Base-by-base conservation (phyloP, 2,113 vertebrate genomes). In the Platysternon megacephalum region DNA sequence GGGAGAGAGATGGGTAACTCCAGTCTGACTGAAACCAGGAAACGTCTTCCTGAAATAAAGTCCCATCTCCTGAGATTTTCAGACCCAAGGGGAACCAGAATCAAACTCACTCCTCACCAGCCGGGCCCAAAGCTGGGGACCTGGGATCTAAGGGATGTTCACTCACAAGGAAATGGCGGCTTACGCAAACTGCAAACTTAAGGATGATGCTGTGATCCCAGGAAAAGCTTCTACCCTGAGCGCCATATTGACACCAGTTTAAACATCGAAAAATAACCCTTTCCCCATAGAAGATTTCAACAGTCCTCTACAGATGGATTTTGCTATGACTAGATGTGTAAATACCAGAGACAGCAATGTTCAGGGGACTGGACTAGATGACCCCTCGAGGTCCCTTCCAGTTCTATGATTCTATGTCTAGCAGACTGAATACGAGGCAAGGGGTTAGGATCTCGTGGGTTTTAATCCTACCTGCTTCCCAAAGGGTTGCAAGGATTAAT, bases 91-190 rank as follows among this genome's bases (percentile, higher is more conserved):
- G 48, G 24, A 84, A 61, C 0, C 0, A 0, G n/a, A 42, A 58
- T 58, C 16, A 19, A 44, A 39, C 81, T 82, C 42, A 39, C 8
- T 29, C 42, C 16, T 39, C 51, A 82, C 35, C 52, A 42, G 53
- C 39, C 3, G 3, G 52, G 16, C 3, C 17, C 4, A n/a, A 26
- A 19, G 55, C 19, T 0, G 0, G 3, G n/a, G n/a, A 24, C 8
- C 55, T 0, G 2, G 39, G 11, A n/a, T 8, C 72, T 19, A 1
- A 49, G 89, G 17, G 58, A 0, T 4, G 0, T 2, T 4, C 1
- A 0, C 28, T 78, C 80, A 58, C 68, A 52, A 28, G 11, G 48
- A 35, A 17, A n/a, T 46, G 42, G 42, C 42, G 46, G 42, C 13
- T 39, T 78, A 46, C 22, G 42, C 39, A 46, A 78, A 78, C 6